Base-by-base conservation (phyloP, 2,113 vertebrate species). In the Fulmarus glacialis region DNA sequence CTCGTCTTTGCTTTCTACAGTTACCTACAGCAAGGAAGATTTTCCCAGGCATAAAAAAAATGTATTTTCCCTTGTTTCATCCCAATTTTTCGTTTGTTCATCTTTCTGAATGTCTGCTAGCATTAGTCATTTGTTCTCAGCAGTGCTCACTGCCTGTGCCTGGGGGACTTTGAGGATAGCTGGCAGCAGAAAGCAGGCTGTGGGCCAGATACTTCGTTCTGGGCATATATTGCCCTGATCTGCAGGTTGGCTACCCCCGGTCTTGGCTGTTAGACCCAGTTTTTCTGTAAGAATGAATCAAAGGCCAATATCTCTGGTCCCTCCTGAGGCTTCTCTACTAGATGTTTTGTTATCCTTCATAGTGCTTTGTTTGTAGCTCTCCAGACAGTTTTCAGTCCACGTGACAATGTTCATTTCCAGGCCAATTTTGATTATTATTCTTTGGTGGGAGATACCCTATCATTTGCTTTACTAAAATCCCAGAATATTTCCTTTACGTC, bases 361-460 rank as follows among this genome's bases (percentile, higher is more conserved):
- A 91, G 84, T 67, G 24, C 84, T 87, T 42, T 89, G 62, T 97
- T 96, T 95, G 82, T 86, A 93, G 40, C 60, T 95, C 53, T 95
- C 68, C 77, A 58, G 85, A 40, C 85, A 89, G 78, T 63, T 92
- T 95, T 92, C 68, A 95, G 50, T 92, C 72, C 79, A 60, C 87
- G 68, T 89, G 94, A 92, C 95, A 72, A 55, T 66, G 48, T 78
- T 96, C 43, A 82, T 89, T 96, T 95, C 94, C 74, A 90, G 89
- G 87, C 91, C 73, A 86, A 50, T 83, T 96, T 93, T 97, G 94
- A 95, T 97, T 96, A 75, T 95, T 95, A 85, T 96, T 95, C 89
- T 96, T 96, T 90, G 74, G 58, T 94, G 91, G 72, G 71, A 94
- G 85, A 94, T 95, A 93, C 66, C 77, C 82, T 94, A 81, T 95